Conservation (phyloP, 2,888 invertebrate species). For the Synergus laeviventris region DNA sequence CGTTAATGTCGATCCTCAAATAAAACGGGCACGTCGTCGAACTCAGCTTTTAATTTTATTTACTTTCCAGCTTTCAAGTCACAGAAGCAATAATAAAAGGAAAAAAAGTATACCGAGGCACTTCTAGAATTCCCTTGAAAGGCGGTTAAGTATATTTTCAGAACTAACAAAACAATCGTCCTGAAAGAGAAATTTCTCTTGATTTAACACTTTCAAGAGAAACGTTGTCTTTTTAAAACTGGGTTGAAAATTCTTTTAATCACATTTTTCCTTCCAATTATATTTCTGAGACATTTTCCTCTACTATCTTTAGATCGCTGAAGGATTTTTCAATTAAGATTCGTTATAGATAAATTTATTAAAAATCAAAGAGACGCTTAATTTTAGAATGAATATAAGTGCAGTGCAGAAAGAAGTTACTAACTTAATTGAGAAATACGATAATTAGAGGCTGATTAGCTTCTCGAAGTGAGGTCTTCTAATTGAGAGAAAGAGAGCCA, state of each 20-base stretch:
- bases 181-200: background rate
- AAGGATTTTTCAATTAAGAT: conserved; percentile 1
- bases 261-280: background rate
- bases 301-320: background rate
- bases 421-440: conserved; percentile 14
- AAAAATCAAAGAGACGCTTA: background rate
- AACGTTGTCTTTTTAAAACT: no score
- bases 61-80: background rate
- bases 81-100: background rate
- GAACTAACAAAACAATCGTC: background rate
- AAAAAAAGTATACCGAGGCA: background rate
- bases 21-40: background rate
- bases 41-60: conserved; percentile 31
- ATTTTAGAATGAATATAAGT: background rate
- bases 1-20: conserved; percentile 29
- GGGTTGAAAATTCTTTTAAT: background rate
- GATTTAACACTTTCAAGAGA: background rate
- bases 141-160: background rate
- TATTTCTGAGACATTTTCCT: background rate
- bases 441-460: conserved; percentile 20
- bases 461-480: background rate
- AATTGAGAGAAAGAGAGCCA: conserved; percentile 31
- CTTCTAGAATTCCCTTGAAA: background rate
- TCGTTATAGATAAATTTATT: background rate
- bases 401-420: conserved; percentile 1